Evolutionary conservation across 2,113 vertebrate species (phyloP), one percentile per base, ranked within the genome.

Genomic region (Scartelaos histophorus): DNA sequence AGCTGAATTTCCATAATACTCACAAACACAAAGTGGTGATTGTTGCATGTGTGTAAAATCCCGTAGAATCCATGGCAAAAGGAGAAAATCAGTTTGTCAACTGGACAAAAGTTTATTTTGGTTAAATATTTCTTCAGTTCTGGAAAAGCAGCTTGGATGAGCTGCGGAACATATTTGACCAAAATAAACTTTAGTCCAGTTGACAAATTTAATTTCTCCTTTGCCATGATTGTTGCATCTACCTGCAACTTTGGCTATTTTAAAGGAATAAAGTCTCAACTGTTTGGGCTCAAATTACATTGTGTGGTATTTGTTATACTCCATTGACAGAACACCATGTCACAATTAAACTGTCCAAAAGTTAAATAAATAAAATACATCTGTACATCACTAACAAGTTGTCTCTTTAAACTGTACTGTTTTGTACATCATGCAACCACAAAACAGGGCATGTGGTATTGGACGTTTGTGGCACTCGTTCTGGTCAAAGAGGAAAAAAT

Each of bases 401-500:
- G 17, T n/a, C 5, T 53, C 15, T 53, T 53, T 53, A 3, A 53
- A n/a, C 6, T 19, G 51, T 53, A 57, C 9, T 22, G 21, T n/a
- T 57, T 24, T 21, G 54, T 57, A 57, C 9, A 24, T 19, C 49
- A 51, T 19, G 17, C 10, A 22, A 22, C 54, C 54, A 57, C n/a
- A 57, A 57, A 19, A 24, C n/a, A 13, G 54, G 21, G 54, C 54
- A 24, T 24, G 22, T 24, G n/a, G n/a, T n/a, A n/a, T n/a, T 6
- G 6, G 46, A 47, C 46, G n/a, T 53, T 19, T 53, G 19, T n/a
- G 9, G 25, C 15, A 45, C 56, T 49, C 46, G 38, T 45, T 53
- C 38, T 11, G 54, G 45, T 34, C 17, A 1, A 64, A 66, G 49
- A 79, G 67, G n/a, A 68, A 53, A 38, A 22, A 2, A 58, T 73